Evolutionary conservation across 2,888 invertebrate species (phyloP), one percentile per base, ranked within the genome.

Genomic region (Protonemura montana): DNA sequence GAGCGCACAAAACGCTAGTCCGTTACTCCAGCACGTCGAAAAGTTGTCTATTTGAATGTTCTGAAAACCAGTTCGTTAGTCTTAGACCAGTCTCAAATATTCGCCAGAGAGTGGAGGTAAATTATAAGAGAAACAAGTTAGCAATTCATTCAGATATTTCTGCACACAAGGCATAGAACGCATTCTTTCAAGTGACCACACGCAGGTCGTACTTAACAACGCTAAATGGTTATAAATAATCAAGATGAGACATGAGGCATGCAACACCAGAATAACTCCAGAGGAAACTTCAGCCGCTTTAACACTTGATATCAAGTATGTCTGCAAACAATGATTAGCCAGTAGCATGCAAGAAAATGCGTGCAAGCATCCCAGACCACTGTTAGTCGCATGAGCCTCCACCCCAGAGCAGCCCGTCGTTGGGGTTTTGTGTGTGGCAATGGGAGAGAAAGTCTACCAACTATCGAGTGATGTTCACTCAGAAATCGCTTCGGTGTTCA

Each of bases 41-140:
- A 99, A 99, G 94, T 99, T 99, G 91, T 97, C 97, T 94, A 99
- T 95, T 94, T 97, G 96, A 92, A 99, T 96, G 94, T 98, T 97
- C 98, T 98, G 76, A 85, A 29, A 30, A 27, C 78, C 25, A 10
- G 5, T 0, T 26, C 78, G 28, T 27, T 7, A 25, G 28, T 10
- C 28, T 7, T 26, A 16, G 21, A 76, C 26, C 5, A 7, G 21
- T 76, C 2, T 26, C n/a, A 13, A 2, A 25, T 13, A 76, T 26
- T 16, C 2, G 78, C 78, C 26, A 59, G 6, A 21, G 16, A 26
- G 6, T 78, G 27, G 78, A 78, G 10, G 5, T 13, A 78, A 27
- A 1, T 25, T 26, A 26, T 7, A 78, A 26, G n/a, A 25, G 10
- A 16, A 26, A 27, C 78, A 7, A 76, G 76, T 25, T n/a, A n/a